Percentiles rank a stretch among this genome's conserved stretches.
Evolutionary conservation across 2,797 vertebrate species (phyloP).

Genomic region (Myotis vivesi): DNA sequence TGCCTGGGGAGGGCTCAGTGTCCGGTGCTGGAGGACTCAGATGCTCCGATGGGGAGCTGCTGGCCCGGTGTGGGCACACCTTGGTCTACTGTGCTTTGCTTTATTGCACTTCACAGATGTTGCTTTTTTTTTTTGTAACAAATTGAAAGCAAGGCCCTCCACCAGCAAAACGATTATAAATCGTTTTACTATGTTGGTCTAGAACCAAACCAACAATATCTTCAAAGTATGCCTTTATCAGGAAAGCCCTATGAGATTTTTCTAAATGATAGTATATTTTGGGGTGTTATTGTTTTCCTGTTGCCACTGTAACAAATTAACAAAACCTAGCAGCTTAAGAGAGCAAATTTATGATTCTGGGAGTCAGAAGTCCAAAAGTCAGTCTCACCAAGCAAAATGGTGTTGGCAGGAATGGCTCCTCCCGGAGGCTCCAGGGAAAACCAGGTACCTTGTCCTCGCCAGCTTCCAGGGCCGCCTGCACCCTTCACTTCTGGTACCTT

Average conservation of each 20-base stretch:
- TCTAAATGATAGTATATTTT: background rate
- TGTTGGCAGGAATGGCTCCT: background rate
- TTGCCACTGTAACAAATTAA: background rate
- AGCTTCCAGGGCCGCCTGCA: background rate
- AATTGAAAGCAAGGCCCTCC: background rate
- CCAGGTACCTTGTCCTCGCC: background rate
- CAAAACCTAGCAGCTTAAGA: background rate
- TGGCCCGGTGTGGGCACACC: background rate
- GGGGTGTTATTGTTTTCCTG: background rate
- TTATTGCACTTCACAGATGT: background rate
- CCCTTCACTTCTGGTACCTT: background rate
- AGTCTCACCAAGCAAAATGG: background rate
- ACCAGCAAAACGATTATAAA: background rate
- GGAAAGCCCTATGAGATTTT: background rate
- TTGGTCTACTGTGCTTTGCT: background rate
- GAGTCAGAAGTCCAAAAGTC: background rate
- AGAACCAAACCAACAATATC: background rate
- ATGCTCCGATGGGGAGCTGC: background rate
- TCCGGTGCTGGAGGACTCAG: background rate
- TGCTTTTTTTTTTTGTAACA: background rate
- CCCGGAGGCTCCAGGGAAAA: fast-evolving
- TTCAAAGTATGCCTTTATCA: background rate
- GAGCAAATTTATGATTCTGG: background rate
- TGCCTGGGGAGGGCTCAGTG: background rate
- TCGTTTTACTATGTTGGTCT: background rate